A percentile compares a stretch with the other conserved stretches of the same genome.
Evolutionary conservation across 1,140 invertebrate genomes (phyloP).

Genomic region (Potamilus streckersoni): DNA sequence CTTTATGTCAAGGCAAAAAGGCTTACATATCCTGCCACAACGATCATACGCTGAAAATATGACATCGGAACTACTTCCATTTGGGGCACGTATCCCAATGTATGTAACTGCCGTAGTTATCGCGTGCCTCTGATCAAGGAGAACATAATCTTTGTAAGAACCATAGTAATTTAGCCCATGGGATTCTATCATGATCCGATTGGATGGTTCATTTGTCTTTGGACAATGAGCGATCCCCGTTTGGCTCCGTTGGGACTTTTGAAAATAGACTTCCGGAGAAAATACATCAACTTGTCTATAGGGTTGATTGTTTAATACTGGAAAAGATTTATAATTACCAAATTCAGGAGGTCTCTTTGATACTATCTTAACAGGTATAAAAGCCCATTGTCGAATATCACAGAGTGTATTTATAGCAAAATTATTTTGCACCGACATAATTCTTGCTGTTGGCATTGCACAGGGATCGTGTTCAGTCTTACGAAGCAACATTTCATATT

Average conservation of each 20-base stretch:
- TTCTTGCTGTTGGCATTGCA: slow-evolving; percentile 6
- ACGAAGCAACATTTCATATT: neutral
- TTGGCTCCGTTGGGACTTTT: slow-evolving; percentile 6
- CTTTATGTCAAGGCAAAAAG: slow-evolving; percentile 17
- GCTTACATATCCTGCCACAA: slow-evolving; percentile 23
- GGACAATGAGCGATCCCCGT: slow-evolving; percentile 22
- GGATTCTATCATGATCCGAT: slow-evolving; percentile 27
- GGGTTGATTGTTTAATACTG: slow-evolving; percentile 27
- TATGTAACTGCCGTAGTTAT: slow-evolving; percentile 22
- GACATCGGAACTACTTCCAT: slow-evolving; percentile 26
- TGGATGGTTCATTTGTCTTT: slow-evolving; percentile 17
- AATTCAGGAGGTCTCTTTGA: slow-evolving; percentile 28
- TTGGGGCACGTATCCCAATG: slow-evolving; percentile 21
- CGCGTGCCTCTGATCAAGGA: slow-evolving; percentile 29
- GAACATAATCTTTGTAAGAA: slow-evolving; percentile 29
- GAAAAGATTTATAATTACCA: slow-evolving; percentile 28
- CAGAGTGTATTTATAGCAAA: slow-evolving; percentile 29
- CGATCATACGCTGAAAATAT: slow-evolving; percentile 27
- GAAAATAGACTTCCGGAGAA: slow-evolving; percentile 18
- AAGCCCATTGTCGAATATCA: slow-evolving; percentile 29
- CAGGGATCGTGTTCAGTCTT: slow-evolving; percentile 16
- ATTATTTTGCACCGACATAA: slow-evolving; percentile 24
- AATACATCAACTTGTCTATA: slow-evolving; percentile 23
- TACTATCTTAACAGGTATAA: slow-evolving; percentile 32
- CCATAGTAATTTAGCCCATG: slow-evolving; percentile 33